Evolutionary conservation across 1,140 invertebrate genomes (phyloP), one percentile per base, ranked within the genome.

Genomic region (Eurosta solidaginis): DNA sequence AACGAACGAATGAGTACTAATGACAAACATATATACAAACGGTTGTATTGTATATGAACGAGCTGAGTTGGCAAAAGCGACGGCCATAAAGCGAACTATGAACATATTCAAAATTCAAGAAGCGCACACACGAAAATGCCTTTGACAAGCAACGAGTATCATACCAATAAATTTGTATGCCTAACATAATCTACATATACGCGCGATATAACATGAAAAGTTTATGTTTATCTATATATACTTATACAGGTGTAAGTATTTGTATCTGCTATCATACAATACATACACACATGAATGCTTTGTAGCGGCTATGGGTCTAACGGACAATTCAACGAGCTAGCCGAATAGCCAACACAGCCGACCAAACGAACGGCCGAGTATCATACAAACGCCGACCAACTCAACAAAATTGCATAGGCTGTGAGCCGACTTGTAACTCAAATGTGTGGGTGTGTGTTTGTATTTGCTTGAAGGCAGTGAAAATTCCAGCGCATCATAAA

Each of bases 41-140:
- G 50, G n/a, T n/a, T n/a, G n/a, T n/a, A n/a, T n/a, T 27, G 22
- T 20, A n/a, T 42, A 20, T 40, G 33, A 10, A n/a, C 33, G 17
- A 68, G 63, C 45, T 73, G 33, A 77, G 33, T 49, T 47, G 33
- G n/a, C 33, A 49, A 2, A 27, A 68, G 33, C 29, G 76, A 50
- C 40, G 36, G 52, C 44, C 22, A 29, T 63, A 22, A 14, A 76
- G 42, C 73, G 42, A 54, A 74, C 44, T 20, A 63, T 63, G 45
- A 17, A 47, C 27, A 63, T 44, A n/a, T 52, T 68, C 59, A 68
- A 68, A 68, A 68, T 40, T 68, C 59, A 68, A 68, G 59, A 40
- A 68, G 59, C 59, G 59, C 59, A n/a, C n/a, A n/a, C n/a, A 68
- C 59, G 59, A 74, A 74, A 74, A 36, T 74, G 42, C 73, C 40